Evolutionary conservation across 2,113 vertebrate genomes (phyloP).

Genomic region (Seriola quinqueradiata): DNA sequence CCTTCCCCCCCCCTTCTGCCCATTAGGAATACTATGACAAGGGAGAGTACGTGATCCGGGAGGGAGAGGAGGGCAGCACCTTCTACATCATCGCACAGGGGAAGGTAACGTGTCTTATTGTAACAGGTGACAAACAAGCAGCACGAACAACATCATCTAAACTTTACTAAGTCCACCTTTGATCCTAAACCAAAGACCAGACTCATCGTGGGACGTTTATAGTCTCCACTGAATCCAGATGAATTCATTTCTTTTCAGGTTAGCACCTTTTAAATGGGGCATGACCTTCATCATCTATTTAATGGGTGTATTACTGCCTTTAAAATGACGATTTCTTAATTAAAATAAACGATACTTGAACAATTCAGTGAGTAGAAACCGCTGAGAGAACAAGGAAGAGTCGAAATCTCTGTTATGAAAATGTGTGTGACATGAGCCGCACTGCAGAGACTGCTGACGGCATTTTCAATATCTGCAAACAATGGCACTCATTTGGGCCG

Average conservation of each 20-base stretch:
- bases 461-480: not conserved
- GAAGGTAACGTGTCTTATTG: slow-evolving; percentile 72
- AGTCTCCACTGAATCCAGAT: not conserved
- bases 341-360: not conserved
- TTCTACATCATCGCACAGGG: slow-evolving; percentile 87
- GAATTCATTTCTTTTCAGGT: not conserved
- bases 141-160: not conserved
- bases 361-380: not conserved
- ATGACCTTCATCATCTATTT: not conserved
- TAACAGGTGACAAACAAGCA: too few relatives aligned
- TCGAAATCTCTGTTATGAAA: not conserved
- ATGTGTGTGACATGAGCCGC: not conserved
- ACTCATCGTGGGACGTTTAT: too few relatives aligned
- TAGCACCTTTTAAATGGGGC: not conserved
- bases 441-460: slow-evolving; percentile 12
- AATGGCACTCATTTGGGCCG: not conserved
- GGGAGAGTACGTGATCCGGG: slow-evolving; percentile 84
- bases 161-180: not conserved
- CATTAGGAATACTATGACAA: slow-evolving; percentile 85
- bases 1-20: not conserved
- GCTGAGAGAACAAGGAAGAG: not conserved
- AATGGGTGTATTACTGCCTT: not conserved
- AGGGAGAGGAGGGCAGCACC: slow-evolving; percentile 86
- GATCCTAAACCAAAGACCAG: not conserved
- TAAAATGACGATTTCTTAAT: not conserved